phyloP scores from a whole-genome alignment of 2,797 vertebrate species.

The Spheniscus humboldti region DNA sequence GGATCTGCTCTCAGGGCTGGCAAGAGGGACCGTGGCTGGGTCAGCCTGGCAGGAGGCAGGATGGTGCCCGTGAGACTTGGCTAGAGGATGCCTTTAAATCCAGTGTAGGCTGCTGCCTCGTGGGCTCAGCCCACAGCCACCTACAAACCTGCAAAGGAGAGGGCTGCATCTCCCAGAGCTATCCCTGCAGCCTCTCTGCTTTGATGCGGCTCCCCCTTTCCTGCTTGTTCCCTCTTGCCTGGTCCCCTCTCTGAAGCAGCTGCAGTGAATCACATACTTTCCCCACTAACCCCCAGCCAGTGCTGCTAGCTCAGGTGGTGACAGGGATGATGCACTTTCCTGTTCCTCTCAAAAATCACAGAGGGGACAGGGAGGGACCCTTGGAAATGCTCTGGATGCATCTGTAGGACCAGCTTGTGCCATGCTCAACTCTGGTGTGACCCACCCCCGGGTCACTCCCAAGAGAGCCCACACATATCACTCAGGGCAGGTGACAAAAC shows the following conservation, averaged over 20 bases:
- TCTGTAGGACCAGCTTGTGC: not conserved
- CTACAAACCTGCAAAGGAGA: not conserved
- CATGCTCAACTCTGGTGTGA: not conserved
- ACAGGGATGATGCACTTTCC: not conserved
- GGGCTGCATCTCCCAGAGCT: not conserved
- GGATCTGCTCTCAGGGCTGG: not conserved
- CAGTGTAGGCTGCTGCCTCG: not conserved
- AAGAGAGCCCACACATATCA: fast-evolving
- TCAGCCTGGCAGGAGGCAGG: not conserved
- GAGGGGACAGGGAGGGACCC: not conserved
- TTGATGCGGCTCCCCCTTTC: not conserved
- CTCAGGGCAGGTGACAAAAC: not conserved
- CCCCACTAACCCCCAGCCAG: not conserved
- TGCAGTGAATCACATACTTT: not conserved
- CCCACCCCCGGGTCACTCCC: not conserved
- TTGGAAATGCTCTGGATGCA: not conserved
- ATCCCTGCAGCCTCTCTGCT: not conserved
- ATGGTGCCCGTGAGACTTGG: not conserved
- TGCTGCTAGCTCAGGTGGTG: not conserved
- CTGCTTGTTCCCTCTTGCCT: not conserved
- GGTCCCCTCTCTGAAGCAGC: not conserved
- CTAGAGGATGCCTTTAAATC: not conserved
- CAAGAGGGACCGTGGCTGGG: not conserved
- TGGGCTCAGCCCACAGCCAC: not conserved
- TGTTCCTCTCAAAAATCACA: not conserved